Evolutionary conservation across 2,113 vertebrate species (phyloP), one percentile per base, ranked within the genome.

Genomic region (Cricetomys ansorgei): DNA sequence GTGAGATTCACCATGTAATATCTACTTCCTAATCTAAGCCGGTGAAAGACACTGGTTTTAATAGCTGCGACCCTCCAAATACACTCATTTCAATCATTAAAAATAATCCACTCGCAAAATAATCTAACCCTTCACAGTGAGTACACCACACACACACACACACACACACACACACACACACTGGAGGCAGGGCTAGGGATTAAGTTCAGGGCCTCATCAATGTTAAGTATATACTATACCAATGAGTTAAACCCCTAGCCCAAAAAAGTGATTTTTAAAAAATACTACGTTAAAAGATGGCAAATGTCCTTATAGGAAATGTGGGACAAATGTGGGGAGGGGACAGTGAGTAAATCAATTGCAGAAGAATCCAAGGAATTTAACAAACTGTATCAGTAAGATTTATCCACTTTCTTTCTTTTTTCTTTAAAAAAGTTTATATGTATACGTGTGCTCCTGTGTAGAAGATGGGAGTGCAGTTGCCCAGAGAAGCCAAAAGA

Each of bases 61-160:
- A 83, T 72, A 94, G 67, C 29, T 89, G 12, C 34, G 69, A 67
- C 2, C 40, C 85, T 94, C 65, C 88, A 94, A 16, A 86, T 59
- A 96, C 88, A 29, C 23, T 19, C 50, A 89, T 80, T 96, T 69
- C n/a, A 79, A 48, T 84, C 23, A 83, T 62, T 81, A 59, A 85
- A 79, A 81, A 87, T 80, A 43, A 83, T 59, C 19, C 37, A 92
- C 3, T 6, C 50, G 96, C 86, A 25, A 89, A 94, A 76, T 40
- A 94, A 4, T 89, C 40, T 48, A 91, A 89, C 69, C 62, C 77
- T 89, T 96, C n/a, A 84, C 40, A 88, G 81, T 55, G n/a, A 77
- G 45, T 55, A 65, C 13, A 23, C 27, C 34, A 65, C 37, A 81
- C 55, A 59, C n/a, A 69, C 45, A 69, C 19, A 50, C 10, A 34